These are phyloP conservation scores for Drosophila malerkotliana DNA, from an alignment of 1,140 invertebrate genomes.

Conservation along the genomic window DNA sequence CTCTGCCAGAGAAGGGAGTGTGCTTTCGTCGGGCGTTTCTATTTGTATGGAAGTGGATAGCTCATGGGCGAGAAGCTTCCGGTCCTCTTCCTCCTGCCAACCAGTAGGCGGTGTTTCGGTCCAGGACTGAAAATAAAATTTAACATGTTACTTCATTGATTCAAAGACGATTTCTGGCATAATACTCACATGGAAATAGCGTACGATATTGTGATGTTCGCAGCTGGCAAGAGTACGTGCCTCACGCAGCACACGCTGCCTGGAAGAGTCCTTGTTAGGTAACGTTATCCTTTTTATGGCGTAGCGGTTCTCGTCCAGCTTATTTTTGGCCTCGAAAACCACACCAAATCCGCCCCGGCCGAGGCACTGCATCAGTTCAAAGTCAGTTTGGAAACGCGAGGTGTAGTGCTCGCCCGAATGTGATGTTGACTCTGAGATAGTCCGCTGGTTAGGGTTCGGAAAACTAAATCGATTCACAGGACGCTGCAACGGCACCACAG, in stretches of 20 bases:
- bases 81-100: conserved; percentile 94
- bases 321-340: conserved; percentile 97
- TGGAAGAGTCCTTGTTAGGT: conserved; percentile 91
- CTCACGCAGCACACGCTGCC: conserved; percentile 95
- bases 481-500: conserved; percentile 49
- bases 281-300: conserved; percentile 97
- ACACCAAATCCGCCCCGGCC: conserved; percentile 98
- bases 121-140: conserved; percentile 94
- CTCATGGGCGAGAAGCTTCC: conserved; percentile 85
- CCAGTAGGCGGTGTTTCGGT: conserved; percentile 93
- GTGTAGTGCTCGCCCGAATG: conserved; percentile 75
- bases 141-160: neutral
- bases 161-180: neutral
- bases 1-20: conserved; percentile 60
- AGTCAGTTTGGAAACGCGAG: conserved; percentile 92
- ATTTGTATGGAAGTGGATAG: conserved; percentile 82
- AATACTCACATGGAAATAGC: conserved; percentile 89
- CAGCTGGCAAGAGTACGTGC: conserved; percentile 96
- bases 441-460: conserved; percentile 40
- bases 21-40: conserved; percentile 77
- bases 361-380: conserved; percentile 92
- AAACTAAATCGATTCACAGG: conserved; percentile 45
- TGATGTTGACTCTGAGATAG: conserved; percentile 75
- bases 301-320: conserved; percentile 97
- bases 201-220: conserved; percentile 97